Base-by-base conservation (phyloP, 2,797 vertebrate species). In the Acanthopagrus latus region DNA sequence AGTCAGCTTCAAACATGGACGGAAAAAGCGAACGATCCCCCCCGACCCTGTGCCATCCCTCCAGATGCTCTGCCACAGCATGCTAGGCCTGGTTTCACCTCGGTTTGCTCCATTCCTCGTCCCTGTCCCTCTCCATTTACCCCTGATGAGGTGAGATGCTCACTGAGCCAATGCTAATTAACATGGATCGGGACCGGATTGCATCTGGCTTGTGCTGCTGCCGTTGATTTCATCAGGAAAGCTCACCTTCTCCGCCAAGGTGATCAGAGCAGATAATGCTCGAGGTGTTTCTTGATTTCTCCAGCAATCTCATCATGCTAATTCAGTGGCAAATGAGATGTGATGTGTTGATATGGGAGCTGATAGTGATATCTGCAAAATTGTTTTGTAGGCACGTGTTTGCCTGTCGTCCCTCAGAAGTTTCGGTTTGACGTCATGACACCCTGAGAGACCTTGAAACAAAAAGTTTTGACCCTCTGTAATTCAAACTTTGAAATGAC, bases 41-140 rank as follows among this genome's bases (percentile, higher is more conserved):
- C 17, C 14, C 87, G 83, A 88, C 76, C 7, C n/a, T 23, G 74
- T 86, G 93, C 93, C 91, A 87, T 64, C 7, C 16, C 9, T 84
- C 80, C 93, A 95, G 92, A 94, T 94, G 93, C 74, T 88, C 58
- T 64, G 74, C 70, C 70, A 70, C 46, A 63, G 64, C 56, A 14
- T 46, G 73, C 75, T 59, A n/a, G 66, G 75, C 65, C 81, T 74
- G 46, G 64, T 70, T 52, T 75, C 90, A 90, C 81, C 86, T 89
- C 79, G 46, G 43, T 66, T 74, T 63, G 69, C 82, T 73, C 68
- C 51, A 70, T 12, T 78, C 83, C 58, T 58, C 65, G 21, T 54
- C 79, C 83, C 71, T 21, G 52, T 70, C 65, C 78, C 55, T 50
- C 79, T 25, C 75, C 71, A 71, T 86, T 83, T 80, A 77, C 59